Percentiles rank a stretch among this genome's conserved stretches.
phyloP scores from a whole-genome alignment of 2,113 vertebrate species.

The Pavo muticus region DNA sequence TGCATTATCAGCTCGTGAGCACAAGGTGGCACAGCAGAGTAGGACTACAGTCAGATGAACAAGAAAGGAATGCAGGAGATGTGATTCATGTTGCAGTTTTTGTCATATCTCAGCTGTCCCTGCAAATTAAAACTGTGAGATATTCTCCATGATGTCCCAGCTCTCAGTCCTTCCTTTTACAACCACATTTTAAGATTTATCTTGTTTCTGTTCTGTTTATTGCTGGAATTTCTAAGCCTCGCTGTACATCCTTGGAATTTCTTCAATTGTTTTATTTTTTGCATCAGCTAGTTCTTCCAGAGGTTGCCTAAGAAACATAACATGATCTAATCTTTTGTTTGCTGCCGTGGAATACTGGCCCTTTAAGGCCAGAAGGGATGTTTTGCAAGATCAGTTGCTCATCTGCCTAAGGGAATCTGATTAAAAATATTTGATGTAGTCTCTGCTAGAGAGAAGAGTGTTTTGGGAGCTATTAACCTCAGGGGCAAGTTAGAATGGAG shows the following conservation, averaged over 20 bases:
- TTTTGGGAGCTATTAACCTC: conserved; percentile 27
- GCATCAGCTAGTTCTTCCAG: not conserved
- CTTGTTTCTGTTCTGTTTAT: not conserved
- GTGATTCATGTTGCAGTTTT: not conserved
- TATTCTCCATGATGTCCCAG: not conserved
- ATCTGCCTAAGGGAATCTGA: conserved; percentile 1
- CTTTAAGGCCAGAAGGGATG: conserved; percentile 2
- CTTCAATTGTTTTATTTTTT: not conserved
- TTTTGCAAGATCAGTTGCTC: not conserved
- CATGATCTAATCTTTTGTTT: not conserved
- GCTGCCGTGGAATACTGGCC: not conserved
- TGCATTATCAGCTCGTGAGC: not conserved
- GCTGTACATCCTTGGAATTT: not conserved
- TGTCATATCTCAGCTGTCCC: not conserved
- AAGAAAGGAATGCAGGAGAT: not conserved
- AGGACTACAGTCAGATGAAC: fast-evolving
- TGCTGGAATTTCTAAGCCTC: not conserved
- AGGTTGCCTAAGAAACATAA: not conserved
- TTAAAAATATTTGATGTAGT: conserved; percentile 23
- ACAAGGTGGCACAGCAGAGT: conserved; percentile 13
- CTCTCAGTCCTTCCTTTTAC: not conserved
- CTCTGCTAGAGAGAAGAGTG: not conserved
- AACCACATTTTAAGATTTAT: not conserved
- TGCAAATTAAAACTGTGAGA: not conserved
- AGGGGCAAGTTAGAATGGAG: not conserved